Conservation (phyloP, 2,888 invertebrate species). For the Byasa hedistus region DNA sequence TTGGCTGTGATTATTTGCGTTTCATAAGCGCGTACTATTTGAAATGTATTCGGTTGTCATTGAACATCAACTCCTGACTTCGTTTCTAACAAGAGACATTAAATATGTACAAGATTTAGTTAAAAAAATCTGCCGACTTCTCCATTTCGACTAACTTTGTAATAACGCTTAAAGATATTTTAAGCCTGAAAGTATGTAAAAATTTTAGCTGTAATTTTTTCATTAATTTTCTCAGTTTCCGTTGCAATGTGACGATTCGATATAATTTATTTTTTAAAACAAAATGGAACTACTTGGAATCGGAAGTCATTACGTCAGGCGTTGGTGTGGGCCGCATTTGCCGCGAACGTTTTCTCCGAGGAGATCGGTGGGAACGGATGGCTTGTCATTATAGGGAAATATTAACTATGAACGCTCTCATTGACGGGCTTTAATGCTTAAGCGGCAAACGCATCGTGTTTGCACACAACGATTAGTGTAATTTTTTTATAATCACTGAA, state of each 20-base stretch:
- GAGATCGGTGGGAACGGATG: neutral
- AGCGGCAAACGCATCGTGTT: conserved; percentile 40
- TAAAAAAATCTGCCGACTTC: neutral
- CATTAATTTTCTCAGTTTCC: neutral
- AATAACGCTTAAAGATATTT: neutral
- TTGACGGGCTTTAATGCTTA: conserved; percentile 36
- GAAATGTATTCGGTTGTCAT: conserved; percentile 31
- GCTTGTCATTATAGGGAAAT: conserved; percentile 18
- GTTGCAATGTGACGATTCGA: neutral
- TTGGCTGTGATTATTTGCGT: conserved; percentile 68
- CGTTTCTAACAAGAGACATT: neutral
- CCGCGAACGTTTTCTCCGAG: neutral
- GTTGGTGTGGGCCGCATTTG: conserved; percentile 34
- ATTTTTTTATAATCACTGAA: conserved; percentile 26
- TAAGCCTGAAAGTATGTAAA: neutral
- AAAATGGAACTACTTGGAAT: too few relatives aligned
- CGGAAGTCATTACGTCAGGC: conserved; percentile 8
- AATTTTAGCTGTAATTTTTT: neutral
- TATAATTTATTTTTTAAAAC: too few relatives aligned
- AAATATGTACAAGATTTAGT: neutral
- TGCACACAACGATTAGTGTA: conserved; percentile 10
- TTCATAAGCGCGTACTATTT: conserved; percentile 40
- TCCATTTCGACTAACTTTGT: neutral
- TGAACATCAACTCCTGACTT: neutral
- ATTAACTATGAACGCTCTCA: conserved; percentile 46